A percentile compares a stretch with the other conserved stretches of the same genome.
These are phyloP conservation scores for Limnephilus marmoratus DNA, from an alignment of 2,888 invertebrate genomes.

Conservation along the genomic window DNA sequence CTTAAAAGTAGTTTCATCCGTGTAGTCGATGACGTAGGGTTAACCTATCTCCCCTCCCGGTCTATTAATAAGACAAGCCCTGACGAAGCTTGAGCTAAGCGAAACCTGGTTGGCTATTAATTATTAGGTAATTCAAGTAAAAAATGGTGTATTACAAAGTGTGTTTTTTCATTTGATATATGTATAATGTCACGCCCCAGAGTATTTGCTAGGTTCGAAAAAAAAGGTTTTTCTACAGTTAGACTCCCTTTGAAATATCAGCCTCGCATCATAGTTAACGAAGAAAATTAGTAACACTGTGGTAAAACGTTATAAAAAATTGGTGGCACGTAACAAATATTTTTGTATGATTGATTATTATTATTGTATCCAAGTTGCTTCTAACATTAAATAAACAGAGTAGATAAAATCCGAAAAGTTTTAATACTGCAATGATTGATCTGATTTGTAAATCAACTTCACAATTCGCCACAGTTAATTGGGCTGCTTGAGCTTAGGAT, in stretches of 20 bases:
- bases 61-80: too few species aligned
- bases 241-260: neutral
- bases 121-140: too few species aligned
- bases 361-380: neutral
- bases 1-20: too few species aligned
- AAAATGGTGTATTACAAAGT: too few species aligned
- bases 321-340: neutral
- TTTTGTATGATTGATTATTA: neutral
- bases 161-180: too few species aligned
- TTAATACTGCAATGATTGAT: neutral
- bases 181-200: too few species aligned
- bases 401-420: neutral
- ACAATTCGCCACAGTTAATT: slow-evolving; percentile 1
- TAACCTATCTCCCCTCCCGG: too few species aligned
- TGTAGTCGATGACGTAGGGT: too few species aligned
- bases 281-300: neutral
- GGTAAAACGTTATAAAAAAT: neutral
- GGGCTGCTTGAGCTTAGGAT: neutral
- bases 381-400: neutral
- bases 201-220: too few species aligned
- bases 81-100: too few species aligned
- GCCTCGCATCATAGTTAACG: neutral
- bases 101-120: too few species aligned
- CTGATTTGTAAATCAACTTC: neutral
- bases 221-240: neutral